These are phyloP conservation scores for Empidonax alnorum DNA, from an alignment of 2,113 vertebrate genomes.

Conservation along the genomic window DNA sequence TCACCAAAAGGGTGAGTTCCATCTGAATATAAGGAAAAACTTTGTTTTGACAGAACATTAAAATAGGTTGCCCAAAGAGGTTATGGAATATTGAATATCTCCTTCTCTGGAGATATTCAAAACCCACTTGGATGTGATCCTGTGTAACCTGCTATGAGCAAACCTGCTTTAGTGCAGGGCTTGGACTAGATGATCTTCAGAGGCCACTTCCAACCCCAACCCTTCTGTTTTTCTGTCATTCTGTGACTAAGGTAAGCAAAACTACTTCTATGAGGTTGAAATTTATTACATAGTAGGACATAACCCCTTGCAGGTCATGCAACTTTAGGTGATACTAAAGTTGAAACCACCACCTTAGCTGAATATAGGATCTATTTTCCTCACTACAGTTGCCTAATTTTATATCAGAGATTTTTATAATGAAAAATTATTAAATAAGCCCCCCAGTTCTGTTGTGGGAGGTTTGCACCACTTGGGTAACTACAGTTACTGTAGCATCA, in stretches of 20 bases:
- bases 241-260: neutral
- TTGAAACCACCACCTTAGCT: neutral
- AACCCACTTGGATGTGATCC: neutral
- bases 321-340: no score
- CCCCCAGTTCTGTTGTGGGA: neutral
- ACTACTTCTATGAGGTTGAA: neutral
- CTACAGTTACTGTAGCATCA: neutral
- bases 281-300: neutral
- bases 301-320: neutral
- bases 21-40: neutral
- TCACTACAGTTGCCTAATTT: neutral
- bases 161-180: neutral
- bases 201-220: neutral
- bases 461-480: neutral
- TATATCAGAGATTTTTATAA: neutral
- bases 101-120: neutral
- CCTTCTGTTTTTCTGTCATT: neutral
- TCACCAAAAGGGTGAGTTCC: neutral
- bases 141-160: neutral
- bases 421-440: neutral
- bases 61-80: neutral
- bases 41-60: neutral
- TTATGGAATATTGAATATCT: neutral
- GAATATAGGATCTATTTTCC: neutral
- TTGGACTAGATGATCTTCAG: neutral